phyloP scores from a whole-genome alignment of 2,113 vertebrate species.

The Carassius gibelio region DNA sequence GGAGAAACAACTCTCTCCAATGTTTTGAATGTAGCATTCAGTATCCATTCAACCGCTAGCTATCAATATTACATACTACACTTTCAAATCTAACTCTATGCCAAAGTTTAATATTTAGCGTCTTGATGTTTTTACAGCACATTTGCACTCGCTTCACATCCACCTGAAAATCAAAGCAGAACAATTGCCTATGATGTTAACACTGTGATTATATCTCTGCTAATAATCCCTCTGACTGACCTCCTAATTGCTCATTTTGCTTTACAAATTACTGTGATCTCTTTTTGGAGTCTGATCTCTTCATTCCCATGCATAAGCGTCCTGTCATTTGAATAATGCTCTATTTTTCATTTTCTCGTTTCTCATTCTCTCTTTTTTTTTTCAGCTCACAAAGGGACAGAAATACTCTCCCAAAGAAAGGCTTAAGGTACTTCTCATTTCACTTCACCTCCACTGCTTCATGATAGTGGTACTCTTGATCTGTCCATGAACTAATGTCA shows the following conservation, averaged over 20 bases:
- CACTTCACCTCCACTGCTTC: neutral
- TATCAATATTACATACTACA: too few relatives aligned
- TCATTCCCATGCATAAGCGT: neutral
- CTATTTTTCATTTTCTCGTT: neutral
- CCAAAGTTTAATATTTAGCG: neutral
- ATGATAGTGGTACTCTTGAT: neutral
- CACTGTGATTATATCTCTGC: neutral
- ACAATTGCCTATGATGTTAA: conserved; percentile 13
- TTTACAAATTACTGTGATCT: neutral
- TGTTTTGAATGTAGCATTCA: too few relatives aligned
- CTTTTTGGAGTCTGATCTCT: neutral
- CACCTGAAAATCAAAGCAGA: neutral
- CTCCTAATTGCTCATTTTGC: neutral
- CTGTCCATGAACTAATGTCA: neutral
- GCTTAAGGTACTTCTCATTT: conserved; percentile 82
- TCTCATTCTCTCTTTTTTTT: neutral
- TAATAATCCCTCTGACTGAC: conserved; percentile 11
- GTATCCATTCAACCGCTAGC: too few relatives aligned
- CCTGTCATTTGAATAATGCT: conserved; percentile 33
- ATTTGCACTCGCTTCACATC: neutral
- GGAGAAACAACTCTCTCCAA: too few relatives aligned
- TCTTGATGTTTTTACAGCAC: neutral
- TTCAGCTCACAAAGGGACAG: conserved; percentile 86
- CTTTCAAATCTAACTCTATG: too few relatives aligned
- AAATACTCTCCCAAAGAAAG: conserved; percentile 94